Evolutionary conservation across 2,888 invertebrate genomes (phyloP), one percentile per base, ranked within the genome.

Genomic region (Actias luna): DNA sequence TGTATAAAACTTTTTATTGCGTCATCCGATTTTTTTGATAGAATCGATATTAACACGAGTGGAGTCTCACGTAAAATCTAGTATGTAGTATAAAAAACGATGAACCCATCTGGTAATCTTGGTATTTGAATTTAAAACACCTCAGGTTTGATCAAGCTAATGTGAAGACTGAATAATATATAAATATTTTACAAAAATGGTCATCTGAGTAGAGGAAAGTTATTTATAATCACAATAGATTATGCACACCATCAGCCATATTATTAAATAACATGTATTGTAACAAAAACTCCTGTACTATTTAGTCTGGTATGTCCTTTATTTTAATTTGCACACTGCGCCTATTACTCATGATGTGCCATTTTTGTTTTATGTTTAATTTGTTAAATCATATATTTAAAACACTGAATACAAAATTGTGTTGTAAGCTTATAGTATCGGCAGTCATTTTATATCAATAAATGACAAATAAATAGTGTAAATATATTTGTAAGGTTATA

Each of bases 391-490:
- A 18, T 22, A 25, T 25, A 46, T 42, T 7, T 5, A 42, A 42
- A 42, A 5, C 42, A n/a, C 5, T 42, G n/a, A 3, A 42, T n/a
- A 18, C 27, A 27, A 52, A 1, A 55, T 55, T 7, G 16, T 29
- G 55, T 8, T 55, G 16, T 55, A 29, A 16, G 16, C 52, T 55
- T 46, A 29, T 8, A 16, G 18, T 55, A 29, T 55, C 16, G 29
- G 7, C 29, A 55, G 55, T 55, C 4, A 29, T 55, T 55, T 27
- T 55, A 10, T 29, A 29, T 29, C n/a, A 0, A 29, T n/a, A 29
- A n/a, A 55, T 55, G 55, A 55, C 27, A 55, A 55, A 55, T 29
- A 55, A n/a, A 29, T 29, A 29, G 29, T 55, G 55, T 55, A 55
- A 29, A 55, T 55, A 55, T 55, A 29, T 16, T 1, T 55, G 5